These are phyloP conservation scores for Pammene aurita DNA, from an alignment of 2,888 invertebrate species.

Conservation along the genomic window DNA sequence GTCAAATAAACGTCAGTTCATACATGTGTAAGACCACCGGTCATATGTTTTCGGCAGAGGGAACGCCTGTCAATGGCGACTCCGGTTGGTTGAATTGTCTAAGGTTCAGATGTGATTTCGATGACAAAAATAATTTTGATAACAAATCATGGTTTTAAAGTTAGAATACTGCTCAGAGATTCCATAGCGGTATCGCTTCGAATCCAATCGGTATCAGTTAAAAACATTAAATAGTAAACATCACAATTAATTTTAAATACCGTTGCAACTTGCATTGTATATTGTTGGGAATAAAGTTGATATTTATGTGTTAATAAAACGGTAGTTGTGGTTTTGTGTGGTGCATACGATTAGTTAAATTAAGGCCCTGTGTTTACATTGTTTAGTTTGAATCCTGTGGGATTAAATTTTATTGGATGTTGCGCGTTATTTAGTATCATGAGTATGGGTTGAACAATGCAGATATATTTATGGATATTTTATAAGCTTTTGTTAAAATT, in stretches of 20 bases:
- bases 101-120: too few relatives aligned
- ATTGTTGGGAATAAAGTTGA: neutral
- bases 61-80: too few relatives aligned
- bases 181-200: neutral
- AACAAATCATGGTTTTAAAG: too few relatives aligned
- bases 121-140: too few relatives aligned
- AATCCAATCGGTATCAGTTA: neutral
- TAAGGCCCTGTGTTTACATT: slow-evolving; percentile 20
- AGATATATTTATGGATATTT: neutral
- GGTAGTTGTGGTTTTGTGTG: slow-evolving; percentile 1
- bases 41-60: too few relatives aligned
- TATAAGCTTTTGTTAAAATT: too few relatives aligned
- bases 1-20: too few relatives aligned
- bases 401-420: slow-evolving; percentile 18
- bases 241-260: neutral
- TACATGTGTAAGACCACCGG: too few relatives aligned
- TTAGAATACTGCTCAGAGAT: neutral
- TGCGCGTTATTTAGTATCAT: slow-evolving; percentile 5
- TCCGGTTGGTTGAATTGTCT: too few relatives aligned
- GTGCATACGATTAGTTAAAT: slow-evolving; percentile 9
- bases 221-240: neutral
- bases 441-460: neutral
- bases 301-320: neutral
- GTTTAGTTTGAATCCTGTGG: slow-evolving; percentile 18
- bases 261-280: neutral